Conservation (phyloP, 2,888 invertebrate genomes). For the Azorinus chamasolen region DNA sequence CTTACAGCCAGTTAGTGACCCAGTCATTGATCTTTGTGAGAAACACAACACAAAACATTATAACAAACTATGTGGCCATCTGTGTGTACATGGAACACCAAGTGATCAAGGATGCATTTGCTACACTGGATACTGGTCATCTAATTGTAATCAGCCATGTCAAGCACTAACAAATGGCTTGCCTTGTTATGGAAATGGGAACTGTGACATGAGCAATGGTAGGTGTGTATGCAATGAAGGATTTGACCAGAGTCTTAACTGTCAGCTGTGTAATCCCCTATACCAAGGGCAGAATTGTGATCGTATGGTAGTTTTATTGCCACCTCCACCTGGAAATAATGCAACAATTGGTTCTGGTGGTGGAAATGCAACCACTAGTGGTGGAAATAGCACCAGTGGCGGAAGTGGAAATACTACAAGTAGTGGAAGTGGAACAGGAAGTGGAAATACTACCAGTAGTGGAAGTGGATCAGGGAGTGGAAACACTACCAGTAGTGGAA, state of each 20-base stretch:
- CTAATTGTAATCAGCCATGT: constrained; percentile 58
- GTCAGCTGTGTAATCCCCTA: constrained; percentile 38
- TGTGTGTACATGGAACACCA: constrained; percentile 50
- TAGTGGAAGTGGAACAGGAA: background rate
- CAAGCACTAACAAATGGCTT: constrained; percentile 18
- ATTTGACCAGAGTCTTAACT: constrained; percentile 24
- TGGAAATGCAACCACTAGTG: background rate
- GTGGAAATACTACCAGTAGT: background rate
- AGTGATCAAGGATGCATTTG: constrained; percentile 52
- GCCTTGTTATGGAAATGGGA: constrained; percentile 66
- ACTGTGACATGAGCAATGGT: constrained; percentile 59
- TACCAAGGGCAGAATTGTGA: constrained; percentile 63
- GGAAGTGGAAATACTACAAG: background rate
- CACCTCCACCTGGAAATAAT: constrained; percentile 16
- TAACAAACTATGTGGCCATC: constrained; percentile 57
- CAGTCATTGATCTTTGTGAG: constrained; percentile 58
- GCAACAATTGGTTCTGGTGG: background rate
- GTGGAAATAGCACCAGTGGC: constrained; percentile 5
- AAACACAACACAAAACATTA: constrained; percentile 53
- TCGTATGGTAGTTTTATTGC: constrained; percentile 27
- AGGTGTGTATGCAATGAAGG: constrained; percentile 45
- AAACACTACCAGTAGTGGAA: background rate
- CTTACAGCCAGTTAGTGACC: constrained; percentile 46
- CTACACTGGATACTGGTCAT: constrained; percentile 58
- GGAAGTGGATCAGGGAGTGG: background rate